A percentile compares a stretch with the other conserved stretches of the same genome.
Conservation (phyloP, 2,888 invertebrate genomes). For the Gonocerus acuteangulatus region DNA sequence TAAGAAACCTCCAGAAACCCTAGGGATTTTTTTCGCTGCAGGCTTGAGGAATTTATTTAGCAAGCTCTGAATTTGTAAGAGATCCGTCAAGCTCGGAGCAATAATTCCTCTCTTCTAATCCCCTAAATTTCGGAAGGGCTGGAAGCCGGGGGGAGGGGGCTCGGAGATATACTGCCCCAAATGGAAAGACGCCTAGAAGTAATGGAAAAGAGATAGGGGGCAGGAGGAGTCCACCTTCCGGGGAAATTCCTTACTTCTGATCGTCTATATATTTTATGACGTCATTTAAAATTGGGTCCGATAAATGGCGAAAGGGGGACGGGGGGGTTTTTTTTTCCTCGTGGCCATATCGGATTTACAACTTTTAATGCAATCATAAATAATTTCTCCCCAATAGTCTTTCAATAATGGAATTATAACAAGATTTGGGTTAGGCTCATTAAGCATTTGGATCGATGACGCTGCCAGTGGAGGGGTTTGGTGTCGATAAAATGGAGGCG, state of each 20-base stretch:
- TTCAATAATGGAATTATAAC: background rate
- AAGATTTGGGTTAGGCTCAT: background rate
- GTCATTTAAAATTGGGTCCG: conserved; percentile 2
- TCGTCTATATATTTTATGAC: conserved; percentile 14
- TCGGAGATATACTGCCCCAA: background rate
- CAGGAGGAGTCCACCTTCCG: background rate
- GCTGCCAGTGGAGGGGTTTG: no score
- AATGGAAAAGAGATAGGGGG: conserved; percentile 14
- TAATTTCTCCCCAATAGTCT: background rate
- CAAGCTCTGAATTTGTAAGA: no score
- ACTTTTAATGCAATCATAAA: conserved; percentile 3
- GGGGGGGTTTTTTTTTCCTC: conserved; percentile 1
- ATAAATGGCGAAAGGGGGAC: background rate
- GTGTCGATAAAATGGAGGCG: no score
- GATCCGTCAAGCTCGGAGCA: no score
- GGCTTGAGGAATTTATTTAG: no score
- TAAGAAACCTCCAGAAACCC: no score
- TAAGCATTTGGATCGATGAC: no score
- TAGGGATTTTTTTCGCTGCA: no score
- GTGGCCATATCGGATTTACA: background rate
- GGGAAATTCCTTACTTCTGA: conserved; percentile 6
- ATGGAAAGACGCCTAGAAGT: conserved; percentile 3
- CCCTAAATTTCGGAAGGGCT: background rate
- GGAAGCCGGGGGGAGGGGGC: background rate
- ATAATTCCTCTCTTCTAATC: no score